Conservation (phyloP, 1,140 invertebrate species). For the Adelges cooleyi region DNA sequence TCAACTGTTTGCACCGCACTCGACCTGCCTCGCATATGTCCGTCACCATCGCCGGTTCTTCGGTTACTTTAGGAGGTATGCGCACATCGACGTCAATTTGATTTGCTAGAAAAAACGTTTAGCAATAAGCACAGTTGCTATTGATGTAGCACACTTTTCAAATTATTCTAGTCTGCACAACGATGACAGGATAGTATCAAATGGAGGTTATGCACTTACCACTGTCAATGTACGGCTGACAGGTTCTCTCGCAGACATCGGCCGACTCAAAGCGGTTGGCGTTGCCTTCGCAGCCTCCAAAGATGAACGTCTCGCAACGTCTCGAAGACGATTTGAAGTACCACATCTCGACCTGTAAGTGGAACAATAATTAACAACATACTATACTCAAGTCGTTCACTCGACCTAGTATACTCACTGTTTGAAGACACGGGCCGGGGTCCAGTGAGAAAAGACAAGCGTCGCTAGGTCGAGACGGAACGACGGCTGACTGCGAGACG, state of each 20-base stretch:
- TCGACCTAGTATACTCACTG: no score
- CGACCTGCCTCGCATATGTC: constrained; percentile 45
- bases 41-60: constrained; percentile 32
- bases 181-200: no score
- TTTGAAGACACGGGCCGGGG: constrained; percentile 56
- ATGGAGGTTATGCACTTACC: constrained; percentile 50
- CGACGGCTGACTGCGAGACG: background rate
- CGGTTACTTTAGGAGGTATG: background rate
- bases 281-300: constrained; percentile 73
- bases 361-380: background rate
- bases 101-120: constrained; percentile 32
- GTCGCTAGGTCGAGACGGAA: constrained; percentile 19
- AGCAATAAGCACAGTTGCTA: no score
- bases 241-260: constrained; percentile 70
- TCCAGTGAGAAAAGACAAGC: constrained; percentile 41
- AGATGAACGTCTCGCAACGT: constrained; percentile 58
- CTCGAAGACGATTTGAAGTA: constrained; percentile 55
- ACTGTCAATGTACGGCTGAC: constrained; percentile 56
- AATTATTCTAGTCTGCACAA: background rate
- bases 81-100: constrained; percentile 36
- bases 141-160: background rate
- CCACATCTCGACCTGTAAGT: constrained; percentile 32
- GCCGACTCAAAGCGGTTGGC: constrained; percentile 65
- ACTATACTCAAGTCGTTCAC: no score
- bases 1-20: constrained; percentile 43